Base-by-base conservation (phyloP, 2,113 vertebrate genomes). In the Syngnathus typhle region DNA sequence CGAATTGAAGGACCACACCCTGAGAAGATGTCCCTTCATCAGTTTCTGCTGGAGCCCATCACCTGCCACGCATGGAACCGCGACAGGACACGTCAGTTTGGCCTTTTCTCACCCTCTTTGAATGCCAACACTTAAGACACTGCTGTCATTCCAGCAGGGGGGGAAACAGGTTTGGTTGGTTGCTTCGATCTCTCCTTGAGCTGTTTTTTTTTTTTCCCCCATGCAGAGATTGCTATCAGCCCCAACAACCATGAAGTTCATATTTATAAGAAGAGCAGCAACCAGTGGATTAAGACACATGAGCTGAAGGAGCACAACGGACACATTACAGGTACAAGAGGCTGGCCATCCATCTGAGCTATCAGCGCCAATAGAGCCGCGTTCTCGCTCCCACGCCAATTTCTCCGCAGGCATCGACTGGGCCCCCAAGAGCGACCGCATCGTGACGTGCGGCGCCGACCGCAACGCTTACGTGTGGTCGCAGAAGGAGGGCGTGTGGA, bases 211-310 rank as follows among this genome's bases (percentile, higher is more conserved):
- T 51, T 6, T n/a, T 46, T 38, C 1, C 19, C 70, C 47, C 2
- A 19, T 69, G 41, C 78, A 99, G 97, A 99, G 89, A 95, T 99
- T 71, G 97, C 97, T 73, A 95, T 99, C 81, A 99, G 97, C 88
- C 97, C 97, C 19, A 99, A 98, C 76, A 99, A 99, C 77, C 97
- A 99, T 13, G 97, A 99, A 91, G 97, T 99, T 59, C 97, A 99
- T 86, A 99, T 99, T 89, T 98, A 98, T 85, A 98, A 98, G 90
- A 98, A 97, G 88, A 96, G 90, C 0, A 94, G 95, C 39, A 96
- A 93, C 89, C 96, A 98, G 84, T 99, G 97, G 97, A 84, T 94
- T 18, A 99, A 98, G 88, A 93, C 92, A 67, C 96, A 99, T 0
- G 97, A 99, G 79, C 89, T 99, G 72, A 99, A 99, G 88, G 97